phyloP scores from a whole-genome alignment of 2,888 invertebrate genomes.

The Eretmocerus hayati region DNA sequence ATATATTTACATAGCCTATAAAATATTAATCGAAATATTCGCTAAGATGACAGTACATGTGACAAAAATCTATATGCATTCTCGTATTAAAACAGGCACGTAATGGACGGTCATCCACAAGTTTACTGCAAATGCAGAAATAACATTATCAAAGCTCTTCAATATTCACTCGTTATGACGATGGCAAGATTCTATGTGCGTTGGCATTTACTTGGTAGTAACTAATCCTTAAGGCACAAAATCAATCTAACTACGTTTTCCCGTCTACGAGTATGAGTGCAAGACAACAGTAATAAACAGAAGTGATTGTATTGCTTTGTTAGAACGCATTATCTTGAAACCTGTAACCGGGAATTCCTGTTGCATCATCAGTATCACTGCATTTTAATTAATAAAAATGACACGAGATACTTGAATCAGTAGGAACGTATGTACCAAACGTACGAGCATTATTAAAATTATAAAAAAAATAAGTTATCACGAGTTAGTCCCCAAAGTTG shows the following conservation, averaged over 20 bases:
- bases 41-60: not conserved
- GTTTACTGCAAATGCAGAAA: slow-evolving; percentile 12
- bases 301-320: too few species aligned
- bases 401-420: slow-evolving; percentile 2
- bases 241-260: too few species aligned
- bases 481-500: slow-evolving; percentile 11
- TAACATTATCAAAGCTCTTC: slow-evolving; percentile 9
- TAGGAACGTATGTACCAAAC: slow-evolving; percentile 16
- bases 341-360: slow-evolving; percentile 1
- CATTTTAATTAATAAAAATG: not conserved
- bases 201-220: slow-evolving; percentile 2
- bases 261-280: too few species aligned
- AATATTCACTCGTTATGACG: slow-evolving; percentile 9
- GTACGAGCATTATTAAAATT: not conserved
- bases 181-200: slow-evolving; percentile 19
- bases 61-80: not conserved
- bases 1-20: not conserved
- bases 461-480: slow-evolving; percentile 2
- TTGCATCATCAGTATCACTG: not conserved
- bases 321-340: too few species aligned
- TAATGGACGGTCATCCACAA: slow-evolving; percentile 29
- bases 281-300: too few species aligned
- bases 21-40: not conserved
- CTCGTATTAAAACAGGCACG: slow-evolving; percentile 26
- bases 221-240: slow-evolving; percentile 13